A percentile compares a stretch with the other conserved stretches of the same genome.
These are phyloP conservation scores for Sebastes vulpes DNA, from an alignment of 2,797 vertebrate species.

Conservation along the genomic window DNA sequence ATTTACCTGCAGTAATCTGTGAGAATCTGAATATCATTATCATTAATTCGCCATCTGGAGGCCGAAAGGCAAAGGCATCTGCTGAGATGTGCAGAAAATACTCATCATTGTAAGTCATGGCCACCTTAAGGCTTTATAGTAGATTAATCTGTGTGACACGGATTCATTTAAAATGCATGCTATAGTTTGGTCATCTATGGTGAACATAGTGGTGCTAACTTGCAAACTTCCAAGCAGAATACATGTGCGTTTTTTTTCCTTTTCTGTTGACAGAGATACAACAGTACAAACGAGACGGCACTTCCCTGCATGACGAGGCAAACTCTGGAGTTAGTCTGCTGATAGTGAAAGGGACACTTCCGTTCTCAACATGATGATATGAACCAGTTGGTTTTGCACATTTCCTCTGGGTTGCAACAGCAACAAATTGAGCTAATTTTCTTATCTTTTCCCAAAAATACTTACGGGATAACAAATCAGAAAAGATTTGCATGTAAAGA, in stretches of 20 bases:
- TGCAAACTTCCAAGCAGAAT: not conserved
- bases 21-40: not conserved
- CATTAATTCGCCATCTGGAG: not conserved
- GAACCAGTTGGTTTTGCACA: not conserved
- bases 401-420: not conserved
- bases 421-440: not conserved
- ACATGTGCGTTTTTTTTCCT: not conserved
- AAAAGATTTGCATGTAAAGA: not conserved
- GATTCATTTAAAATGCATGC: not conserved
- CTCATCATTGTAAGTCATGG: not conserved
- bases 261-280: not conserved
- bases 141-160: not conserved
- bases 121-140: not conserved
- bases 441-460: not conserved
- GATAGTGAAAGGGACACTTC: not conserved
- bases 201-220: not conserved
- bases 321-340: not conserved
- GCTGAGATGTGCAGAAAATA: not conserved
- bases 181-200: not conserved
- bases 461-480: too few relatives aligned
- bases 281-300: not conserved
- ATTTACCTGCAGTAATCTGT: conserved; percentile 9
- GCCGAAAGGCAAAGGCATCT: not conserved
- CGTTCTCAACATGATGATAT: not conserved
- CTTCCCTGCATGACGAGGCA: not conserved